Percentiles rank a stretch among this genome's conserved stretches.
Conservation (phyloP, 23 tunicate genomes). For the Styela plicata region DNA sequence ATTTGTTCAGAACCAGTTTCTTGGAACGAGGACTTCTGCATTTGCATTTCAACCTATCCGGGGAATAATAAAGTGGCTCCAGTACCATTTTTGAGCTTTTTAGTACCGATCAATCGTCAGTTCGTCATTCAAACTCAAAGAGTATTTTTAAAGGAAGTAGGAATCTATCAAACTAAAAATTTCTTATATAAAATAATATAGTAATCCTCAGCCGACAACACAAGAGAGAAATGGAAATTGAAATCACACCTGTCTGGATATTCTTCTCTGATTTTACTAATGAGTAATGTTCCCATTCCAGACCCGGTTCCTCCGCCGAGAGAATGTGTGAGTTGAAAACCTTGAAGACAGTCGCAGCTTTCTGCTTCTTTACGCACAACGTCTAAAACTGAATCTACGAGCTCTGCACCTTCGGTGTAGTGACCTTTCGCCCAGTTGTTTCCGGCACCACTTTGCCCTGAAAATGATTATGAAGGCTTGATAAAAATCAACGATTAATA, state of each 20-base stretch:
- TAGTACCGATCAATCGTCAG: too few relatives aligned
- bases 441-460: slow-evolving; percentile 97
- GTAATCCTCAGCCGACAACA: too few relatives aligned
- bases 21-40: too few relatives aligned
- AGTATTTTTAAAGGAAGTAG: background rate
- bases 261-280: slow-evolving; percentile 86
- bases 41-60: too few relatives aligned
- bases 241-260: slow-evolving; percentile 69
- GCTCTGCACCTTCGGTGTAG: slow-evolving; percentile 98
- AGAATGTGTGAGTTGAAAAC: slow-evolving; percentile 90
- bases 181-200: too few relatives aligned
- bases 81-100: too few relatives aligned
- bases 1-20: too few relatives aligned
- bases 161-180: too few relatives aligned
- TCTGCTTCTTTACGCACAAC: slow-evolving; percentile 92
- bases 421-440: slow-evolving; percentile 99
- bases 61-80: too few relatives aligned
- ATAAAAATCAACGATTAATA: too few relatives aligned
- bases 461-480: background rate
- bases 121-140: background rate
- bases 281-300: slow-evolving; percentile 95
- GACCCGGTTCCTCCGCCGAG: slow-evolving; percentile 99
- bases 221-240: too few relatives aligned
- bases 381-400: slow-evolving; percentile 91
- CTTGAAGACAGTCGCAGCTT: slow-evolving; percentile 89